Evolutionary conservation across 2,888 invertebrate genomes (phyloP).

Genomic region (Cerceris ruficornis): DNA sequence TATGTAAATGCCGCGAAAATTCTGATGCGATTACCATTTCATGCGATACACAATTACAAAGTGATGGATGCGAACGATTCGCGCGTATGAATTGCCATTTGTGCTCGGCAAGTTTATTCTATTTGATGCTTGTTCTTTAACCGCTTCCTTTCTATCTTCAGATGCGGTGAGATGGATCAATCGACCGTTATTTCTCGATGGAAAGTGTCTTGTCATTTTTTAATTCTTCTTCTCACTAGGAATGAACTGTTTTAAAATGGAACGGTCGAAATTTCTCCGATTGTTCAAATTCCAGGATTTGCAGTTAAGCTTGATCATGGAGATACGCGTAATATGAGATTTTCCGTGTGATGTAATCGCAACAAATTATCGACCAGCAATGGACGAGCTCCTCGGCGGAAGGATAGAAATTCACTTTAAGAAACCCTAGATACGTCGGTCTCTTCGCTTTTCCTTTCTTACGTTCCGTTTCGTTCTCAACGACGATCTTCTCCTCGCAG

Average conservation of each 20-base stretch:
- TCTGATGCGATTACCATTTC: background rate
- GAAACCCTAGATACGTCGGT: too few species aligned
- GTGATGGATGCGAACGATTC: background rate
- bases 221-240: too few species aligned
- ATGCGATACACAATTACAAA: conserved; percentile 1
- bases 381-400: background rate
- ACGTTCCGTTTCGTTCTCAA: background rate
- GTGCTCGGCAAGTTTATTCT: background rate
- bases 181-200: too few species aligned
- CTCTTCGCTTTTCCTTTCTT: background rate
- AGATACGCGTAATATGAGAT: background rate
- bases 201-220: too few species aligned
- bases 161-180: too few species aligned
- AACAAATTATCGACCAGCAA: background rate
- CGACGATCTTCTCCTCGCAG: background rate
- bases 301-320: background rate
- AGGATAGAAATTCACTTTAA: too few species aligned
- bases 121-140: too few species aligned
- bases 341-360: background rate
- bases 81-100: background rate
- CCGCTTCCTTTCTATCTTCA: too few species aligned
- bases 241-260: too few species aligned
- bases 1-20: conserved; percentile 17
- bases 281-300: background rate
- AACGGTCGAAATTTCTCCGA: too few species aligned